phyloP scores from a whole-genome alignment of 1,140 invertebrate genomes.

The Drosophila bipectinata region DNA sequence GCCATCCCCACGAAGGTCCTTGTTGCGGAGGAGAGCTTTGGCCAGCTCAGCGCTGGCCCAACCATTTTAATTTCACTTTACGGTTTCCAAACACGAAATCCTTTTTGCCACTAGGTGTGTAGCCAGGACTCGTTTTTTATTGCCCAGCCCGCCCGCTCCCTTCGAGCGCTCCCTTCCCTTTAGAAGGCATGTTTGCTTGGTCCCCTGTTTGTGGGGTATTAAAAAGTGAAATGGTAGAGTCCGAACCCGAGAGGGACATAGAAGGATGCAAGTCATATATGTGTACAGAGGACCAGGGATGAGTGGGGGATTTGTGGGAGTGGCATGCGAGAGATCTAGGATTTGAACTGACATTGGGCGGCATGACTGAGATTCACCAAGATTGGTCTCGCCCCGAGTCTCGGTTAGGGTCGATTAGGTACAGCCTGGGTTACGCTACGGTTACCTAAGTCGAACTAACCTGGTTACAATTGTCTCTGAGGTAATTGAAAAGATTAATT shows the following conservation, averaged over 20 bases:
- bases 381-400: slow-evolving; percentile 1
- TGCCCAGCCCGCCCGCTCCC: slow-evolving; percentile 18
- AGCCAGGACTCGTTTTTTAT: slow-evolving; percentile 65
- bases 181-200: slow-evolving; percentile 41
- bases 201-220: slow-evolving; percentile 53
- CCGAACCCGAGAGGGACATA: slow-evolving; percentile 19
- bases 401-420: slow-evolving; percentile 31
- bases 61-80: slow-evolving; percentile 81
- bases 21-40: slow-evolving; percentile 35
- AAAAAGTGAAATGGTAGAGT: slow-evolving; percentile 66
- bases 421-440: slow-evolving; percentile 20
- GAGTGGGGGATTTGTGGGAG: background rate
- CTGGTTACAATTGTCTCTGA: background rate
- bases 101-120: slow-evolving; percentile 68
- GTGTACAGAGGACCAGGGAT: background rate
- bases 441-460: slow-evolving; percentile 17
- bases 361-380: slow-evolving; percentile 7
- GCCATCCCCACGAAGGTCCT: slow-evolving; percentile 12
- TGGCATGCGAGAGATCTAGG: background rate
- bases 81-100: slow-evolving; percentile 80
- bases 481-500: background rate
- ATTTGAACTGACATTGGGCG: background rate
- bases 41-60: slow-evolving; percentile 57
- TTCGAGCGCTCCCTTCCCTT: slow-evolving; percentile 11
- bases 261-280: slow-evolving; percentile 44